Base-by-base conservation (phyloP, 2,888 invertebrate species). In the Calameuta filiformis region DNA sequence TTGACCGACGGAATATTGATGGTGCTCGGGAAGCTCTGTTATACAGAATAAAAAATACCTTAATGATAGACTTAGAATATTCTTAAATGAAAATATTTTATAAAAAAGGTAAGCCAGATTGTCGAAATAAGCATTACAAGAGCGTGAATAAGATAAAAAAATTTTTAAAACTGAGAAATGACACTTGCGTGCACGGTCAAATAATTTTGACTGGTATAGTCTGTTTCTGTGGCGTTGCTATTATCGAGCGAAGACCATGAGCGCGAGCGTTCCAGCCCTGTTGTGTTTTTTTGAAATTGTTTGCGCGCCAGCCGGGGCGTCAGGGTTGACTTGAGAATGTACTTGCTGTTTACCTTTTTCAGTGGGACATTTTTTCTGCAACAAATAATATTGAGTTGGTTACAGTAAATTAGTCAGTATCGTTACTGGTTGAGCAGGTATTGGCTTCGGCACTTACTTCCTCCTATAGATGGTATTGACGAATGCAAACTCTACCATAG, bases 401-500 rank as follows among this genome's bases (percentile, higher is more conserved):
- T n/a, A 12, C n/a, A 23, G 35, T 30, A 69, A 73, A 73, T 35
- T 11, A 69, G 56, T 23, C 30, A 33, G 33, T 33, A 31, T 31
- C 15, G 15, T 31, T 31, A 33, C 15, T 33, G 35, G n/a, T 34
- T 56, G 12, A 31, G 11, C n/a, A 56, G 15, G 23, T 35, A 30
- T 37, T 30, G 35, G 9, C 23, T 68, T 35, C 15, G 1, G 12
- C 80, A 92, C 94, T 91, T 93, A 96, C 95, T 95, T 96, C 89
- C 97, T 93, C 79, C 97, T 94, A 95, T 97, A 97, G 88, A 97
- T 97, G 11, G 96, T 96, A 89, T 97, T 97, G 73, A 97, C 97
- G 87, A 97, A 97, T 9, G 97, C 97, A 87, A 97, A 97, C 90
- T 97, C 97, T 0, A 97, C 95, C 88, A 97, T 94, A 15, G 97